A percentile compares a stretch with the other conserved stretches of the same genome.
phyloP scores from a whole-genome alignment of 1,140 invertebrate genomes.

The Coptotermes formosanus region DNA sequence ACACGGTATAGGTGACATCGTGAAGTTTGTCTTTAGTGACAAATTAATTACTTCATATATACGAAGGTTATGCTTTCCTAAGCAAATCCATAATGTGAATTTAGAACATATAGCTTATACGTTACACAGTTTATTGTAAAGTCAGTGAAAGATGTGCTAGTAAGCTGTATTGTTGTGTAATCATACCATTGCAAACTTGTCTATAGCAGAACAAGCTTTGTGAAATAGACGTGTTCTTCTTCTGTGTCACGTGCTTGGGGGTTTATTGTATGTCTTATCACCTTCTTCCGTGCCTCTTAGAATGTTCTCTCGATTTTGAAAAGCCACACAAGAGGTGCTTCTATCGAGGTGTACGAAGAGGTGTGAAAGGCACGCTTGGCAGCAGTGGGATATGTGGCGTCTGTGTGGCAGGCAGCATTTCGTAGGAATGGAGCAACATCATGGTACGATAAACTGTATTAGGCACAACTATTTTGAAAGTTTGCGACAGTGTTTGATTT shows the following conservation, averaged over 20 bases:
- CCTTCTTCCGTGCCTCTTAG: background rate
- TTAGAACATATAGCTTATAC: background rate
- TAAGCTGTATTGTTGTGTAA: background rate
- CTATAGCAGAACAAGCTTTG: background rate
- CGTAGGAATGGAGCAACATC: no score
- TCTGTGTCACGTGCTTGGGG: background rate
- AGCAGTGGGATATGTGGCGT: background rate
- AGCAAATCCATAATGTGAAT: background rate
- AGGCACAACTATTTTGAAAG: no score
- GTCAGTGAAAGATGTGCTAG: background rate
- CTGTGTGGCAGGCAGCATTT: no score
- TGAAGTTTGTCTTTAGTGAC: background rate
- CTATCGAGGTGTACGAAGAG: background rate
- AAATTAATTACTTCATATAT: background rate
- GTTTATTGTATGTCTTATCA: background rate
- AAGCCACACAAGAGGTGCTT: slow-evolving; percentile 1
- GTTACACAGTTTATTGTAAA: background rate
- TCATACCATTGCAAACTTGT: background rate
- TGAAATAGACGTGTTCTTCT: background rate
- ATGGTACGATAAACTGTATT: no score
- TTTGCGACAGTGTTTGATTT: no score
- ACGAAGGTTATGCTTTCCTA: background rate
- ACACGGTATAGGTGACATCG: background rate
- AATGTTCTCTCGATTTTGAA: background rate
- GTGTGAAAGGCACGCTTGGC: background rate